A percentile compares a stretch with the other conserved stretches of the same genome.
phyloP scores from a whole-genome alignment of 2,888 invertebrate genomes.

The Synergus gifuensis region DNA sequence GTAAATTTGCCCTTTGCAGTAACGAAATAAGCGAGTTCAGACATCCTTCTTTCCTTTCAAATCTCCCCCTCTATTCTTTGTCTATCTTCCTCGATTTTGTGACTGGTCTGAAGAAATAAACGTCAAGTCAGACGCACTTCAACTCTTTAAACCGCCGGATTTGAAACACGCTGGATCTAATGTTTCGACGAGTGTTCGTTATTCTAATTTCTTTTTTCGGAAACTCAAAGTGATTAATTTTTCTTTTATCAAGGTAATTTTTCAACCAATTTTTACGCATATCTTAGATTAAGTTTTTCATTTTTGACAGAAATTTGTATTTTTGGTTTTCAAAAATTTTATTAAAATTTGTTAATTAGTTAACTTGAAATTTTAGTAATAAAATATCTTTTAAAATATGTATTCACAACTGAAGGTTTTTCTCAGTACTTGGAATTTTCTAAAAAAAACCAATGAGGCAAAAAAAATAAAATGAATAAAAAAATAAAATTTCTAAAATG shows the following conservation, averaged over 20 bases:
- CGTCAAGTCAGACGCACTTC: conserved; percentile 7
- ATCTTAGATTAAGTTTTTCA: not conserved
- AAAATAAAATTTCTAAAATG: too few species aligned
- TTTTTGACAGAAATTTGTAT: too few species aligned
- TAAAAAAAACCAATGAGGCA: too few species aligned
- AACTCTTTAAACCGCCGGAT: conserved; percentile 20
- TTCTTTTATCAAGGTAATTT: conserved; percentile 8
- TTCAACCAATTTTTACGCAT: not conserved
- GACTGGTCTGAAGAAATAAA: not conserved
- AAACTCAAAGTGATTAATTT: conserved; percentile 10
- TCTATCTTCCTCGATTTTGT: conserved; percentile 21
- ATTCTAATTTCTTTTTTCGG: not conserved
- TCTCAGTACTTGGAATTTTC: too few species aligned
- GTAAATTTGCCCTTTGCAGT: not conserved
- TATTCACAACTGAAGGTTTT: too few species aligned
- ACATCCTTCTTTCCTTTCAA: conserved; percentile 33
- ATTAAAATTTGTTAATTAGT: too few species aligned
- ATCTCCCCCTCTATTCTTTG: conserved; percentile 12
- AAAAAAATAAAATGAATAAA: too few species aligned
- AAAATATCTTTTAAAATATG: too few species aligned
- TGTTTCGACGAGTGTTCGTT: not conserved
- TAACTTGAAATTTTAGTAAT: too few species aligned
- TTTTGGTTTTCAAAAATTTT: too few species aligned
- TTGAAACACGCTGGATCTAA: conserved; percentile 6
- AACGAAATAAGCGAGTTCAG: not conserved